Evolutionary conservation across 2,113 vertebrate species (phyloP), one percentile per base, ranked within the genome.

Genomic region (Leucopsar rothschildi): DNA sequence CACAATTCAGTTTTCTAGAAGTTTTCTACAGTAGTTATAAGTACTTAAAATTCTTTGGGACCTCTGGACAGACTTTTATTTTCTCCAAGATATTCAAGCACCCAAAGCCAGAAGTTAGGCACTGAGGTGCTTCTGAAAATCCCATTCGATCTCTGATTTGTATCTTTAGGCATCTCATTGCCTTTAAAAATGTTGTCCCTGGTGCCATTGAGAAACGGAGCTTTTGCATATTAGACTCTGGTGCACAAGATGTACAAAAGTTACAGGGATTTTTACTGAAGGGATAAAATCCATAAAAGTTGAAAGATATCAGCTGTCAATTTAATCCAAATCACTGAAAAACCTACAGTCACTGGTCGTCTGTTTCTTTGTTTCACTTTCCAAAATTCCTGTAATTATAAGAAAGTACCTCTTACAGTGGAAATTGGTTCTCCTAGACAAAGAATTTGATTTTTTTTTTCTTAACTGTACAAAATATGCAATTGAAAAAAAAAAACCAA

Each of bases 301-400:
- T 70, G 23, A 88, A 95, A 47, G 31, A 66, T 91, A 94, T 96
- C 73, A 84, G 44, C 70, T 95, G 82, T 87, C 50, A 90, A 86
- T 95, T 96, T 79, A 91, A 95, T 73, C 66, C 68, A 53, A 69
- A 28, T 90, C 44, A 79, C 79, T 61, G 95, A 95, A 15, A 52
- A 52, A 8, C 3, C 22, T 37, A 73, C 14, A 59, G 33, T 83
- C 35, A 27, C 20, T 25, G 35, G 69, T 89, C 42, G 92, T 77
- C 64, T 94, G 33, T 96, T 94, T 81, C 84, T 86, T 97, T 93
- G 40, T 93, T 97, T 95, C 89, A 84, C 47, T 96, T 97, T 93
- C 75, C 93, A 47, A 93, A 97, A 97, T 86, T 97, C 82, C 91
- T 95, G 47, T 96, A 97, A 96, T 97, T 97, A 96, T 78, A 80